phyloP scores from a whole-genome alignment of 2,797 vertebrate genomes.

The Melanogrammus aeglefinus region DNA sequence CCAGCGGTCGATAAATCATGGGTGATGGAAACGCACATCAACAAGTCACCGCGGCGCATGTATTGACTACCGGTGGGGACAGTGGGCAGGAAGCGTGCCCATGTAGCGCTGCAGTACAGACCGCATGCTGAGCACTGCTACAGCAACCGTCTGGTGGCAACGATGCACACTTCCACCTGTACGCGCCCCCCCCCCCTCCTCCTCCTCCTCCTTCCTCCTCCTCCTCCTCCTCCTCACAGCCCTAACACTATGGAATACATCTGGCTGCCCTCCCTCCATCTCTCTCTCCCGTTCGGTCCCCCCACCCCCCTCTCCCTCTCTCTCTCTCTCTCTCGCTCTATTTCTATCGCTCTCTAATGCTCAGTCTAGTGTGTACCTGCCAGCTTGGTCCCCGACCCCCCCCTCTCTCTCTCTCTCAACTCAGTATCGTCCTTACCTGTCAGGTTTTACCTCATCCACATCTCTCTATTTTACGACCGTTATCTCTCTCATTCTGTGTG shows the following conservation, averaged over 20 bases:
- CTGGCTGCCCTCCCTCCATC: neutral
- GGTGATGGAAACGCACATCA: slow-evolving; percentile 20
- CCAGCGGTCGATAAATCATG: no score
- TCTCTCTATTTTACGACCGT: no score
- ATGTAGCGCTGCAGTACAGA: slow-evolving; percentile 41
- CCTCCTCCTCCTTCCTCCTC: neutral
- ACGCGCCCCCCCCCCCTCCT: slow-evolving; percentile 28
- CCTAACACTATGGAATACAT: neutral
- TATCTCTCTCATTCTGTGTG: neutral
- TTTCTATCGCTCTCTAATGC: slow-evolving; percentile 17
- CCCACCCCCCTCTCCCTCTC: slow-evolving; percentile 11
- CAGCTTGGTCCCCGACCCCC: no score
- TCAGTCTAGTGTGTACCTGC: no score
- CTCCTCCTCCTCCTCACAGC: neutral
- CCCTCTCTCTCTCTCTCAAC: no score
- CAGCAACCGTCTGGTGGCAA: slow-evolving; percentile 71
- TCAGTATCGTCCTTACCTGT: no score
- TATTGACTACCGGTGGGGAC: no score
- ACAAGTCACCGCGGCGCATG: neutral
- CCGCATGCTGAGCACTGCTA: slow-evolving; percentile 22
- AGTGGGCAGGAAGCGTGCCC: neutral
- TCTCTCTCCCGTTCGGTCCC: slow-evolving; percentile 19
- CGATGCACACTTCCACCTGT: slow-evolving; percentile 51
- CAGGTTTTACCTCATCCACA: no score
- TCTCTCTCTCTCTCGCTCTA: neutral